Evolutionary conservation across 64 coral and sea anemone species (phyloP).

Genomic region (Pocillopora verrucosa): DNA sequence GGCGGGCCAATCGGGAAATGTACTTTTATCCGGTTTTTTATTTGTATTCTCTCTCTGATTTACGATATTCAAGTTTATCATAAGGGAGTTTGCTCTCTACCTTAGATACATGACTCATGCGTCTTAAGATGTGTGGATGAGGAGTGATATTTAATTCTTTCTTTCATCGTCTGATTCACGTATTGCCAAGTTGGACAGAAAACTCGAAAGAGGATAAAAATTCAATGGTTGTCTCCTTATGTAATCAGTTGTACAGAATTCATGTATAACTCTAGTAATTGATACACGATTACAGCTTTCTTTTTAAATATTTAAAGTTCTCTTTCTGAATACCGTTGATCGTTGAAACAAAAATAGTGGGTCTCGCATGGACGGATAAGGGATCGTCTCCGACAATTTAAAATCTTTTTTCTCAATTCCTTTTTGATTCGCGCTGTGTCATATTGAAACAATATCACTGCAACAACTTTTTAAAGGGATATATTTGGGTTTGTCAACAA

Average conservation of each 20-base stretch:
- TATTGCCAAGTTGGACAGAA: neutral
- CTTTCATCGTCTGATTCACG: too few species aligned
- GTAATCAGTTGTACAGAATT: neutral
- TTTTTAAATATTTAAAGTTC: constrained; percentile 10
- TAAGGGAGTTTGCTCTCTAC: neutral
- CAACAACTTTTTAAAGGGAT: too few species aligned
- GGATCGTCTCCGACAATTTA: neutral
- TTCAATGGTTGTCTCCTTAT: neutral
- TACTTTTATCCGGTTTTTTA: neutral
- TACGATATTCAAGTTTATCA: neutral
- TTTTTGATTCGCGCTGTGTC: neutral
- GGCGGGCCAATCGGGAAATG: neutral
- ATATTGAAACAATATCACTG: neutral
- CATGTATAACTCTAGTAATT: neutral
- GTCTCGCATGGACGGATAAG: neutral
- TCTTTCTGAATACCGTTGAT: constrained; percentile 14
- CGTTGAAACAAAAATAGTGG: neutral
- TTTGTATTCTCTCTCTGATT: neutral
- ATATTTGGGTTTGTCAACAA: too few species aligned
- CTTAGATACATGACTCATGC: too few species aligned
- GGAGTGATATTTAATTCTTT: too few species aligned
- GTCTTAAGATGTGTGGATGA: too few species aligned
- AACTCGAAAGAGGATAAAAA: neutral
- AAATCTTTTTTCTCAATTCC: neutral
- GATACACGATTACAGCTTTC: neutral